A percentile compares a stretch with the other conserved stretches of the same genome.
These are phyloP conservation scores for Ornithoptera priamus DNA, from an alignment of 2,888 invertebrate species.

Conservation along the genomic window DNA sequence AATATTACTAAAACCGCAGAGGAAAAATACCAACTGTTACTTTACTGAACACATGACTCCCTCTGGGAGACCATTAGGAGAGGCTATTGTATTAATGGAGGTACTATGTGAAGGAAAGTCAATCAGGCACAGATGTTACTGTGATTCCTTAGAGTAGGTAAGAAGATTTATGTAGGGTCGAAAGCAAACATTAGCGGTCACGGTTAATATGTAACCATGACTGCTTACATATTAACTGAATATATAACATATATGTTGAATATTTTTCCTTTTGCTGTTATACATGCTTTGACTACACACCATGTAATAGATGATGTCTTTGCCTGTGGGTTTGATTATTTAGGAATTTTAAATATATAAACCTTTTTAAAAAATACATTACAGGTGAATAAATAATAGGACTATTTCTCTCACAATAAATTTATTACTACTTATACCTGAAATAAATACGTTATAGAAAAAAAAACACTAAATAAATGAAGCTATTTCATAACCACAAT, in stretches of 20 bases:
- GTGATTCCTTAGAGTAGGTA: slow-evolving; percentile 18
- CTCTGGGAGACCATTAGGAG: slow-evolving; percentile 21
- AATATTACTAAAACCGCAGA: not conserved
- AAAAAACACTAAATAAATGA: too few relatives aligned
- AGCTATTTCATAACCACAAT: too few relatives aligned
- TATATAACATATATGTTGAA: not conserved
- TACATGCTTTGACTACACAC: not conserved
- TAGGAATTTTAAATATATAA: too few relatives aligned
- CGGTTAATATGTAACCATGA: not conserved
- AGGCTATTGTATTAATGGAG: slow-evolving; percentile 26
- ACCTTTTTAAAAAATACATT: not conserved
- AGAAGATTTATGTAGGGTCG: slow-evolving; percentile 14
- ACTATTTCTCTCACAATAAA: too few relatives aligned
- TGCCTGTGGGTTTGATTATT: not conserved
- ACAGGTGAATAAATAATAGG: too few relatives aligned
- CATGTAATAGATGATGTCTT: not conserved
- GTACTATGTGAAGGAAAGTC: slow-evolving; percentile 26
- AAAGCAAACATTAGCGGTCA: slow-evolving; percentile 15
- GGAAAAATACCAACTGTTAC: slow-evolving; percentile 17
- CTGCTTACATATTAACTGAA: slow-evolving; percentile 2
- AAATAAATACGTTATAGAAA: too few relatives aligned
- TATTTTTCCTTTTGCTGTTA: not conserved
- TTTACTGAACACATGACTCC: slow-evolving; percentile 21
- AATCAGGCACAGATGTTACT: slow-evolving; percentile 24
- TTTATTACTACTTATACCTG: too few relatives aligned